Conservation (phyloP, 2,888 invertebrate genomes). For the Nectonema munidae region DNA sequence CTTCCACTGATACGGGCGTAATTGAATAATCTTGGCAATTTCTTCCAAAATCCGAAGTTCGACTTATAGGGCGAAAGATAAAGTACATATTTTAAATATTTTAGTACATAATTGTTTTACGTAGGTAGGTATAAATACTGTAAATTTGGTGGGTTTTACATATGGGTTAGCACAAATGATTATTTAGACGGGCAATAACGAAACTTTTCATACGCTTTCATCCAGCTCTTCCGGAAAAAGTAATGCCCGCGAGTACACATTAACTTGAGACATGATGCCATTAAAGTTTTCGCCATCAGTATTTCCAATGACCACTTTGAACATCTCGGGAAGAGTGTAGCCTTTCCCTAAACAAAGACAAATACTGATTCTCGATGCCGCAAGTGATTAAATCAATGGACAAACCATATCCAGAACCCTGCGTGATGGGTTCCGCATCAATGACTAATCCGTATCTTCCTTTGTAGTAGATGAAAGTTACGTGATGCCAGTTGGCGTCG, state of each 20-base stretch:
- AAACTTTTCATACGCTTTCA: conserved; percentile 10
- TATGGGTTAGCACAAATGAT: too few relatives aligned
- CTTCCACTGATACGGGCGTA: too few relatives aligned
- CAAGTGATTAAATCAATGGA: background rate
- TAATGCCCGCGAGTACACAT: conserved; percentile 56
- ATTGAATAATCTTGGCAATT: too few relatives aligned
- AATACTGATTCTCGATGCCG: background rate
- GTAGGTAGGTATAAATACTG: too few relatives aligned
- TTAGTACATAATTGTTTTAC: too few relatives aligned
- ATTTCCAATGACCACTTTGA: conserved; percentile 1
- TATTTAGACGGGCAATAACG: too few relatives aligned
- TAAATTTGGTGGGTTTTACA: too few relatives aligned
- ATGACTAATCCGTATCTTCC: conserved; percentile 6
- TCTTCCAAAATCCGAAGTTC: too few relatives aligned
- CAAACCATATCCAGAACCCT: background rate
- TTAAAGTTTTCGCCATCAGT: conserved; percentile 32
- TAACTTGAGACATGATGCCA: conserved; percentile 58
- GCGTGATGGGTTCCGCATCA: conserved; percentile 6
- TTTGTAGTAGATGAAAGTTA: conserved; percentile 37
- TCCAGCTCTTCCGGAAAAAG: conserved; percentile 50
- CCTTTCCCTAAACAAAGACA: background rate
- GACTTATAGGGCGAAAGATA: too few relatives aligned
- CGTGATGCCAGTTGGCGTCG: conserved; percentile 78
- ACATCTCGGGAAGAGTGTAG: background rate
- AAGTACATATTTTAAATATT: too few relatives aligned